Percentiles rank a stretch among this genome's conserved stretches.
These are phyloP conservation scores for Coelopa pilipes DNA, from an alignment of 2,888 invertebrate species.

Conservation along the genomic window DNA sequence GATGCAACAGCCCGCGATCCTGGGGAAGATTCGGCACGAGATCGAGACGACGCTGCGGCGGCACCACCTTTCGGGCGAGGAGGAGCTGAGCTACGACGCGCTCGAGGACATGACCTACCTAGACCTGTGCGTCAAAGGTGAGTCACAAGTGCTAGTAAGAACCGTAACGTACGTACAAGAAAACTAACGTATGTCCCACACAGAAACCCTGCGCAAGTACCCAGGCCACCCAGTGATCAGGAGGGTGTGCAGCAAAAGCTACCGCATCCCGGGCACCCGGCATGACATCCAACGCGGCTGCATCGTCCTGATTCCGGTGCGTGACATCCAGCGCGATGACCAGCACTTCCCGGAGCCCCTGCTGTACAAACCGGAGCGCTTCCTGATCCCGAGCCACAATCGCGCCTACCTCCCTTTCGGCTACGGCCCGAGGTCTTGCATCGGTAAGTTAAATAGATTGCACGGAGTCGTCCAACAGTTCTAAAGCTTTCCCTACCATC, in stretches of 20 bases:
- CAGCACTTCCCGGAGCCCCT: constrained; percentile 65
- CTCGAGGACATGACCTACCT: constrained; percentile 66
- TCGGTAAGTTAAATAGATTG: constrained; percentile 54
- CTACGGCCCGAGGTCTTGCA: constrained; percentile 64
- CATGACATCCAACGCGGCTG: constrained; percentile 62
- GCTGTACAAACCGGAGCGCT: constrained; percentile 67
- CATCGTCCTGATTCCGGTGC: constrained; percentile 61
- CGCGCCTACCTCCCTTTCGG: constrained; percentile 63
- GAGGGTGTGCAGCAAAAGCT: constrained; percentile 63
- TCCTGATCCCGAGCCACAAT: constrained; percentile 52
- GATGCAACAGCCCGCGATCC: constrained; percentile 63
- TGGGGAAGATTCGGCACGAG: constrained; percentile 63
- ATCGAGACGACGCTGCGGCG: constrained; percentile 46
- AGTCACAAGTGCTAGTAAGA: not conserved
- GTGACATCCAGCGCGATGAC: constrained; percentile 66
- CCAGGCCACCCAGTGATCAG: constrained; percentile 66
- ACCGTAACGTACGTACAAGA: not conserved
- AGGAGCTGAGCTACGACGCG: constrained; percentile 59
- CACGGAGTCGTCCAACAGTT: too few species aligned
- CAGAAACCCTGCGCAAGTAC: constrained; percentile 66
- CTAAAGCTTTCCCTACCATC: too few species aligned
- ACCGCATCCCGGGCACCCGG: constrained; percentile 58
- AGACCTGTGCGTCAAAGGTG: constrained; percentile 67
- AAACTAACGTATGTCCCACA: not conserved
- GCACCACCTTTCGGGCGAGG: constrained; percentile 11